phyloP scores from a whole-genome alignment of 2,888 invertebrate genomes.

The Pachydiplax longipennis region DNA sequence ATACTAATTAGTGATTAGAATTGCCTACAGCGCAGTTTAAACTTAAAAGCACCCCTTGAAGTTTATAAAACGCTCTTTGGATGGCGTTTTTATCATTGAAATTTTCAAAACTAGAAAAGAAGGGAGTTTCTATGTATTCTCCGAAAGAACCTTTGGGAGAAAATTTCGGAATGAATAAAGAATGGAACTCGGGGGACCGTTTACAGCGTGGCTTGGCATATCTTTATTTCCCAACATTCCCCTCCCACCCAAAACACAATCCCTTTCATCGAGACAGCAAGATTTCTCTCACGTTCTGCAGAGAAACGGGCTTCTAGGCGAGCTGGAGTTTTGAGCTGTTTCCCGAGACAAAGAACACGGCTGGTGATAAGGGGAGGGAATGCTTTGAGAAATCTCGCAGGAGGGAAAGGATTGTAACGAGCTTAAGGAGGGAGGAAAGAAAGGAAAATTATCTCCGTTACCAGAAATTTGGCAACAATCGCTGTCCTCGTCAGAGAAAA shows the following conservation, averaged over 20 bases:
- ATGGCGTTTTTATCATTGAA: no score
- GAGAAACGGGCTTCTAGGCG: not conserved
- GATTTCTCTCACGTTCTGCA: not conserved
- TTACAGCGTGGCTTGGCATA: not conserved
- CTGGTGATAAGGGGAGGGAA: not conserved
- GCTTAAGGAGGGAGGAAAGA: not conserved
- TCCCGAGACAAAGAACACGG: not conserved
- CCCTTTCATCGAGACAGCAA: not conserved
- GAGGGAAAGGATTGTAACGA: not conserved
- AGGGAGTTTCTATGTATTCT: no score
- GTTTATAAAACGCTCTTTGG: no score
- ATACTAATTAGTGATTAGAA: no score
- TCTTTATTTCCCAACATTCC: not conserved
- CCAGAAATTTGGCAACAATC: not conserved
- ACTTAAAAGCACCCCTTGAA: no score
- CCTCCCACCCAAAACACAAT: not conserved
- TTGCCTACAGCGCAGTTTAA: no score
- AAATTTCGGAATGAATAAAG: not conserved
- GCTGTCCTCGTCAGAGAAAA: not conserved
- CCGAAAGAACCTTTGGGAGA: not conserved
- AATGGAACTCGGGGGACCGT: not conserved
- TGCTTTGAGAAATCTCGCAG: not conserved
- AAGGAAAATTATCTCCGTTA: not conserved
- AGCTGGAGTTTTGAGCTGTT: not conserved
- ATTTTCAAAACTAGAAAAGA: no score